Base-by-base conservation (phyloP, 1,140 invertebrate genomes). In the Lepidurus apus region DNA sequence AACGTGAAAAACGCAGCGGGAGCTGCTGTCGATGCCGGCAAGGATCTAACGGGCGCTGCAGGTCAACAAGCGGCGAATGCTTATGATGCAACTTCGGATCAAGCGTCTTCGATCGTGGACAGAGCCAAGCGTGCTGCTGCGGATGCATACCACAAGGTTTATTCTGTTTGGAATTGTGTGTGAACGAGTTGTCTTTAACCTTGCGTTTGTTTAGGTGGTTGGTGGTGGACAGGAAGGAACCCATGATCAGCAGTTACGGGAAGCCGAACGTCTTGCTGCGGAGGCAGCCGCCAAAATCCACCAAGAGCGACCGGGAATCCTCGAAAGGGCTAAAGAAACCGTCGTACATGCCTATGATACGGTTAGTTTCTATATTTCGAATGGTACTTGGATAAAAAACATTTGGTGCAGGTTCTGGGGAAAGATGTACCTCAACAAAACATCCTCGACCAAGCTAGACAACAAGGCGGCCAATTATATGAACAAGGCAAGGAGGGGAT, bases 61-160 rank as follows among this genome's bases (percentile, higher is more conserved):
- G 17, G 21, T 7, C 53, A 65, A 65, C 53, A 65, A 65, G 53
- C 53, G 8, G 17, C 53, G 8, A 21, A 65, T 17, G 21, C 9
- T 1, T 65, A 65, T 21, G 17, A 65, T 1, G 17, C 17, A 65
- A 65, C 53, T 7, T 13, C 53, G 53, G 53, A 65, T 21, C 53
- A 65, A 21, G 53, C 53, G 21, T 13, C 53, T 13, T 65, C 53
- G 8, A 17, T 65, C 3, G 13, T 65, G 9, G 53, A 65, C 6
- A 9, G 53, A 65, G 53, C 53, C 2, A 65, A 65, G 21, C 53
- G 53, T 13, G 53, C 53, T 21, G 53, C 53, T n/a, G 8, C 53
- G 17, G 53, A 65, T 65, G 53, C 53, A 17, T 65, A 65, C 53
- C 53, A 65, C 53, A 65, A 65, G 53, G 53, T 65, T 34, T 34